Base-by-base conservation (phyloP, 2,113 vertebrate genomes). In the Forbesichthys papilliferus region DNA sequence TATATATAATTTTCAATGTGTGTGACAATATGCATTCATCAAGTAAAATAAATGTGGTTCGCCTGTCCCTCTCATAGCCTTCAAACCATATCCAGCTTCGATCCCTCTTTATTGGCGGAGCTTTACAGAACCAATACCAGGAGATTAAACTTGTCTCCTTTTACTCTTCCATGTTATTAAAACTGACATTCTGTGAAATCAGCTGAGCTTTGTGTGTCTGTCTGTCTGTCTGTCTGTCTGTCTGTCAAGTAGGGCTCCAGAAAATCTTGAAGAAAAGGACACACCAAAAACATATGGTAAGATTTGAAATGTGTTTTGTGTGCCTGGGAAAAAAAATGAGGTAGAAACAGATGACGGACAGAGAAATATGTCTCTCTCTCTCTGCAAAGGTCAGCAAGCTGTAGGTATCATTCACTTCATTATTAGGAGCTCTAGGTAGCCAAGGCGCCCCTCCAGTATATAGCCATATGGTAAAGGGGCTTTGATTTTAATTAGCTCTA, bases 61-160 rank as follows among this genome's bases (percentile, higher is more conserved):
- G n/a, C 6, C 14, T 8, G 53, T n/a, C 53, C 16, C 55, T 57
- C 6, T 20, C 16, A 4, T 33, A 11, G 10, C 3, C 16, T 33
- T 18, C n/a, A n/a, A 3, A 11, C 5, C 36, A 48, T 48, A 48
- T 62, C 12, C 20, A 20, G n/a, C 46, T 9, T n/a, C 11, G n/a
- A 63, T 49, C 16, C 42, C 3, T 12, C 60, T 75, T 89, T 86
- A 88, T 88, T 89, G 79, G 81, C 57, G 77, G 69, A 85, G 84
- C 83, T 84, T 83, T 83, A 74, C 11, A 80, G 75, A 82, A 75
- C 77, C 82, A 86, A 83, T 83, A 79, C 78, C 12, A 63, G 74
- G 64, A 84, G 84, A 87, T 89, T 84, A 83, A 79, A 83, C 77
- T 48, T 64, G 62, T 86, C 82, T 82, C 83, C 83, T 86, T 85